These are phyloP conservation scores for Polylopha cassiicola DNA, from an alignment of 2,888 invertebrate genomes.

Conservation along the genomic window DNA sequence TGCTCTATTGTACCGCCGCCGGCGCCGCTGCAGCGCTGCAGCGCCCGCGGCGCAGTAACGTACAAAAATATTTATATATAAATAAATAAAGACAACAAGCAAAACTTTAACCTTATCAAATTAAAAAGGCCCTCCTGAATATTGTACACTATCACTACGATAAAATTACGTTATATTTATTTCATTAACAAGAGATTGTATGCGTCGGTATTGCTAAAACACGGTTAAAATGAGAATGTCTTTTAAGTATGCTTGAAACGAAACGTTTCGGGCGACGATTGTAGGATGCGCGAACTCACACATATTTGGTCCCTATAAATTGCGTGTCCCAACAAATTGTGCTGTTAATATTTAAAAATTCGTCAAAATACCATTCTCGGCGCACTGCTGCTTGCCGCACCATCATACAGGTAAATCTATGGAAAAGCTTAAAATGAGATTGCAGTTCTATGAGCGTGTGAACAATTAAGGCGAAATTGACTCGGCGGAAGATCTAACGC, in stretches of 20 bases:
- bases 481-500: neutral
- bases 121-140: conserved; percentile 68
- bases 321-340: conserved; percentile 30
- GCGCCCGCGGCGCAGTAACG: conserved; percentile 53
- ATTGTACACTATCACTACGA: conserved; percentile 63
- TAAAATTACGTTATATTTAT: conserved; percentile 38
- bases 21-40: no score
- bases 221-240: conserved; percentile 59
- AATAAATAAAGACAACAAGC: conserved; percentile 72
- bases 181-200: conserved; percentile 36
- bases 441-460: conserved; percentile 5
- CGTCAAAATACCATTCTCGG: conserved; percentile 4
- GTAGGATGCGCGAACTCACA: conserved; percentile 28
- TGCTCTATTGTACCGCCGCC: conserved; percentile 61
- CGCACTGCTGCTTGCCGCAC: conserved; percentile 15
- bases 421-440: conserved; percentile 8
- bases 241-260: conserved; percentile 51
- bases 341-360: conserved; percentile 10
- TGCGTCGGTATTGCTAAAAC: conserved; percentile 35
- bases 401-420: conserved; percentile 4
- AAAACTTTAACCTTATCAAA: conserved; percentile 64
- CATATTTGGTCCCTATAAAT: conserved; percentile 53
- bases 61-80: conserved; percentile 57
- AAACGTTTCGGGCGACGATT: conserved; percentile 11
- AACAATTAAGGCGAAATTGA: conserved; percentile 15